Conservation (phyloP, 2,888 invertebrate species). For the Agrypnus murinus region DNA sequence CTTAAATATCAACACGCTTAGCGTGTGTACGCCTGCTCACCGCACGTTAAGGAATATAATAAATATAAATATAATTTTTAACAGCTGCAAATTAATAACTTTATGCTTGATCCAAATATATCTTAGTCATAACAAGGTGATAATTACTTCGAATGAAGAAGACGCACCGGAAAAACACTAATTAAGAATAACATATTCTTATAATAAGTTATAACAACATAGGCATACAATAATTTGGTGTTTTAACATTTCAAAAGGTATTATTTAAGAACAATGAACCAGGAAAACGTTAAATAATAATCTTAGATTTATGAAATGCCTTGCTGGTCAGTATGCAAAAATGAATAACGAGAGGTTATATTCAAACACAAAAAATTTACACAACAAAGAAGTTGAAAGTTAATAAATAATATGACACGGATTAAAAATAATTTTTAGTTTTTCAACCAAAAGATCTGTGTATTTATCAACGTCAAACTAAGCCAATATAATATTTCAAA, state of each 20-base stretch:
- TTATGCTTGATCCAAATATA: constrained; percentile 9
- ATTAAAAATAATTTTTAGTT: no score
- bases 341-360: no score
- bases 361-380: no score
- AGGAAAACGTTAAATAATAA: constrained; percentile 9
- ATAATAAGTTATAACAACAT: background rate
- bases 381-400: no score
- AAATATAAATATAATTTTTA: constrained; percentile 40
- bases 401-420: no score
- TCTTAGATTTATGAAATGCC: constrained; percentile 1
- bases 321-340: constrained; percentile 1
- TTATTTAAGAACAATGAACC: constrained; percentile 12
- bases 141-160: constrained; percentile 14
- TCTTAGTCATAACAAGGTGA: constrained; percentile 32
- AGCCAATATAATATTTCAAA: no score
- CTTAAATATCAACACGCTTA: constrained; percentile 46
- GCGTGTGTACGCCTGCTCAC: constrained; percentile 40
- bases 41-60: constrained; percentile 35
- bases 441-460: no score
- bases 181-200: background rate
- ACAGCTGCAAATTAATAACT: constrained; percentile 41
- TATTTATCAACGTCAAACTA: no score
- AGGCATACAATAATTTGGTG: no score
- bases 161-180: constrained; percentile 8
- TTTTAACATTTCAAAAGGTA: constrained; percentile 9